phyloP scores from a whole-genome alignment of 1,140 invertebrate genomes.

The Ostrea denselamellosa region DNA sequence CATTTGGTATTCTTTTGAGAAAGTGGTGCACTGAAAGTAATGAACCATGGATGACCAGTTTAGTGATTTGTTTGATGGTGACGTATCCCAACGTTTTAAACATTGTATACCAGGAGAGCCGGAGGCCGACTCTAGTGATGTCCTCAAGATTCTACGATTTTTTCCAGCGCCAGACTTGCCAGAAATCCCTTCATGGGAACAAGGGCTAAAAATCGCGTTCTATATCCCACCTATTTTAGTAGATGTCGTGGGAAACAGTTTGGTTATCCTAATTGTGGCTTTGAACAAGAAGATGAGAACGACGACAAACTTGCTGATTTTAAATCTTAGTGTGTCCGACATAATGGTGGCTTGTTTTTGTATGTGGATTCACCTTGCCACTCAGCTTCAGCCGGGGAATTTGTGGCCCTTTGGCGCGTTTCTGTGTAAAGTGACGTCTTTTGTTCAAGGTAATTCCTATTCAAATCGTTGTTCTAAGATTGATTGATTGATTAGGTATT shows the following conservation, averaged over 20 bases:
- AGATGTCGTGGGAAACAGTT: slow-evolving; percentile 56
- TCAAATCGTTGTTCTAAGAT: neutral
- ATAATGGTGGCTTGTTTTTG: slow-evolving; percentile 83
- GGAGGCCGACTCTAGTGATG: neutral
- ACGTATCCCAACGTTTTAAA: neutral
- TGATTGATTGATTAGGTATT: too few species aligned
- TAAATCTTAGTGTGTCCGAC: slow-evolving; percentile 94
- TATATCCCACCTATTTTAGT: slow-evolving; percentile 63
- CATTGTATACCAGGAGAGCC: neutral
- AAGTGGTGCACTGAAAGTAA: neutral
- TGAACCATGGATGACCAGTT: neutral
- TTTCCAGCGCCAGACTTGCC: neutral
- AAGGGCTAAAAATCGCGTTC: slow-evolving; percentile 65
- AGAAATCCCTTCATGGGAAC: slow-evolving; percentile 55
- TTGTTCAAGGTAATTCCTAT: slow-evolving; percentile 77
- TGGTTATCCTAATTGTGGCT: slow-evolving; percentile 55
- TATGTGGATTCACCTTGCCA: slow-evolving; percentile 79
- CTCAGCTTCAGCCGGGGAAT: slow-evolving; percentile 59
- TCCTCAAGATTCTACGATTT: neutral
- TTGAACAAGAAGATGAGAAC: slow-evolving; percentile 66
- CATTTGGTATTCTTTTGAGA: neutral
- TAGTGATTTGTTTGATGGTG: neutral
- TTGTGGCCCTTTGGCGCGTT: slow-evolving; percentile 77
- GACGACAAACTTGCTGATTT: slow-evolving; percentile 91
- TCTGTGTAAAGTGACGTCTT: slow-evolving; percentile 79